Evolutionary conservation across 2,888 invertebrate species (phyloP).

Genomic region (Girardia tigrina): DNA sequence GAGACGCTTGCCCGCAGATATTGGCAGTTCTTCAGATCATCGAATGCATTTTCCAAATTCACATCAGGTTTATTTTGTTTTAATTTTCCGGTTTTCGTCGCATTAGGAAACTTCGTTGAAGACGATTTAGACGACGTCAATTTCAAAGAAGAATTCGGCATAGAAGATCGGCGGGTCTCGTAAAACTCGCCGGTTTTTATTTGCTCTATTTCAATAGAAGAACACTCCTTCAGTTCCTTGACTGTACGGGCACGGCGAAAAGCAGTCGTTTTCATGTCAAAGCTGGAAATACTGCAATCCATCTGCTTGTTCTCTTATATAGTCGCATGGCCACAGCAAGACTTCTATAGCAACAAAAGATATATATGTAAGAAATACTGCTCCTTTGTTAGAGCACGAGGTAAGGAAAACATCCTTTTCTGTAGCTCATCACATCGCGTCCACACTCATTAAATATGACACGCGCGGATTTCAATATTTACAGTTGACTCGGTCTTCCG

Average conservation of each 20-base stretch:
- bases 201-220: neutral
- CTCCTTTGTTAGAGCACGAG: neutral
- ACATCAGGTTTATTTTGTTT: neutral
- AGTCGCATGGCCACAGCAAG: neutral
- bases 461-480: neutral
- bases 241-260: neutral
- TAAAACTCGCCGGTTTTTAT: neutral
- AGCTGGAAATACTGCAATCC: neutral
- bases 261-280: neutral
- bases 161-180: neutral
- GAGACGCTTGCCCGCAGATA: neutral
- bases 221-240: constrained; percentile 7
- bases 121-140: neutral
- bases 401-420: constrained; percentile 18
- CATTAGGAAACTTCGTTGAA: neutral
- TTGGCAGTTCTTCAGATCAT: constrained; percentile 2
- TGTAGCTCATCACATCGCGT: neutral
- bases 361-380: neutral
- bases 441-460: neutral
- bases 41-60: neutral
- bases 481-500: neutral
- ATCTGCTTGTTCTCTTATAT: neutral
- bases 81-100: neutral
- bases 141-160: too few species aligned
- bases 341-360: neutral